Evolutionary conservation across 2,113 vertebrate species (phyloP).

Genomic region (Cromileptes altivelis): DNA sequence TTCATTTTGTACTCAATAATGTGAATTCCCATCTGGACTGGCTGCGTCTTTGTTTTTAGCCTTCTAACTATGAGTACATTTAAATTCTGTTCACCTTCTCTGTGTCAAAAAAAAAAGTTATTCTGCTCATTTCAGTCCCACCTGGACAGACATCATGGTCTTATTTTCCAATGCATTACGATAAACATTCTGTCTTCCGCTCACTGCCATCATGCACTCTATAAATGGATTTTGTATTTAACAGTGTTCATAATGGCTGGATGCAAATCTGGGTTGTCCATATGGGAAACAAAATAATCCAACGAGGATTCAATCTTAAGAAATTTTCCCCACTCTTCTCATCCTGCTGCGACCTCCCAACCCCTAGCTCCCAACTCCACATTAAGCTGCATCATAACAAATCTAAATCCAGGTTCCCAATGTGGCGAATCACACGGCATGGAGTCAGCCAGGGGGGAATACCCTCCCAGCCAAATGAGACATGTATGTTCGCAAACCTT

Average conservation of each 20-base stretch:
- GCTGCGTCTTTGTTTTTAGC: conserved; percentile 1
- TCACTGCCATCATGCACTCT: not conserved
- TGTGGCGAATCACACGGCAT: conserved; percentile 35
- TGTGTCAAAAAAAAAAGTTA: conserved; percentile 8
- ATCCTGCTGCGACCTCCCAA: conserved; percentile 28
- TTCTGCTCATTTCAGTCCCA: not conserved
- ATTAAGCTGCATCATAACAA: conserved; percentile 57
- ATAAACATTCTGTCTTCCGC: not conserved
- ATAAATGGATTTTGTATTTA: conserved; percentile 1
- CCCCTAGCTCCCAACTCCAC: conserved; percentile 2
- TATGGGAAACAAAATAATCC: conserved; percentile 20
- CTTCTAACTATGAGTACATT: conserved; percentile 9
- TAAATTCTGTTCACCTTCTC: not conserved
- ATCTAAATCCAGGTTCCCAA: conserved; percentile 40
- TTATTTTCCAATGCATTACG: not conserved
- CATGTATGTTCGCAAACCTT: conserved; percentile 53
- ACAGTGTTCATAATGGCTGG: not conserved
- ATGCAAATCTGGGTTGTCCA: conserved; percentile 26
- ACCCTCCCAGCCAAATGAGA: conserved; percentile 33
- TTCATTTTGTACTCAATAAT: not conserved
- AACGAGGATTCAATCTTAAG: conserved; percentile 27
- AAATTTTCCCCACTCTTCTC: conserved; percentile 25
- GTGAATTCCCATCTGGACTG: conserved; percentile 27
- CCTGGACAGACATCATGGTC: not conserved
- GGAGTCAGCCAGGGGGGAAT: conserved; percentile 53